Percentiles rank a stretch among this genome's conserved stretches.
Conservation (phyloP, 2,113 vertebrate genomes). For the Trogon melanurus region DNA sequence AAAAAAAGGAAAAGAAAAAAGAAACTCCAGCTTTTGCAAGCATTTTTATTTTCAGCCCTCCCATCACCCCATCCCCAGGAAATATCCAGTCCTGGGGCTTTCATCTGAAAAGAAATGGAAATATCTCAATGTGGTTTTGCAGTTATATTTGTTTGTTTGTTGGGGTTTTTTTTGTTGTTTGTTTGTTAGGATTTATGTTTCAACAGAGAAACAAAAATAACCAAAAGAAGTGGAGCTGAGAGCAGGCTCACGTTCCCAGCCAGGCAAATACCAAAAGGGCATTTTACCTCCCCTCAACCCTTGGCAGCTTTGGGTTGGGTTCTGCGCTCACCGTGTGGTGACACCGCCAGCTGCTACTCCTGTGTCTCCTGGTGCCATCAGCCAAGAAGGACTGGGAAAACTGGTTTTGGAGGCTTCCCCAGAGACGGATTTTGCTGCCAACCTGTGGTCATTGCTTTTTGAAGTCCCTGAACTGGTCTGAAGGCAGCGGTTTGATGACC, state of each 20-base stretch:
- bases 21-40: neutral
- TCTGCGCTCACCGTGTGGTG: neutral
- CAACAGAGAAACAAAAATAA: neutral
- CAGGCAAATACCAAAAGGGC: fast-evolving
- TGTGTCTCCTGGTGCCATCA: neutral
- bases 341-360: neutral
- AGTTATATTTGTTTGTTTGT: neutral
- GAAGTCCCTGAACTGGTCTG: neutral
- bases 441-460: neutral
- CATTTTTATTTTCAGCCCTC: neutral
- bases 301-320: neutral
- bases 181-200: neutral
- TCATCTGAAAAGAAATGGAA: neutral
- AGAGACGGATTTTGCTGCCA: neutral
- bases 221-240: neutral
- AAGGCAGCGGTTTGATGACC: neutral
- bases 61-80: neutral
- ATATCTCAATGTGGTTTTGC: neutral
- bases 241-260: neutral
- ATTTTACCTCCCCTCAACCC: neutral
- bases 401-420: neutral
- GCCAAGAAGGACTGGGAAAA: neutral
- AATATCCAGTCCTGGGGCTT: neutral
- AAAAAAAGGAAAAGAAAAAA: too few relatives aligned
- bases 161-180: neutral